phyloP scores from a whole-genome alignment of 2,113 vertebrate genomes.

The Podocnemis expansa region DNA sequence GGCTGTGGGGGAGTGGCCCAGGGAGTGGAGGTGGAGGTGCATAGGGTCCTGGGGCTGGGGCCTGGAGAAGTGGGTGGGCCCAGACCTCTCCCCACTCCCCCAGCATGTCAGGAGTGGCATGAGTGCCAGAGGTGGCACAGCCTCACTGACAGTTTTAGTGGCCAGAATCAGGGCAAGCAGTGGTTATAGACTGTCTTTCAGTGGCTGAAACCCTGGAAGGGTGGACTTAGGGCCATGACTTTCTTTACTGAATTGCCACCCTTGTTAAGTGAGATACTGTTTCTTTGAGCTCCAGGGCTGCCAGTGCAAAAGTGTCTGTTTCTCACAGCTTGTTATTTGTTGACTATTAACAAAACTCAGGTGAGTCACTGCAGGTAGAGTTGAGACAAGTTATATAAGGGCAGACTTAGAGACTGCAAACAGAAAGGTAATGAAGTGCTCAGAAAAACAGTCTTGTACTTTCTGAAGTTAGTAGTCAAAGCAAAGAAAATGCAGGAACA shows the following conservation, averaged over 20 bases:
- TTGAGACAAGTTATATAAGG: not conserved
- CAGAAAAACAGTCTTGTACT: fast-evolving
- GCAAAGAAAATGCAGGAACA: fast-evolving
- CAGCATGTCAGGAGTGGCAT: too few relatives aligned
- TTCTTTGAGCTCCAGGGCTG: not conserved
- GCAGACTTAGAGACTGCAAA: not conserved
- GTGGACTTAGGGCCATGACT: too few relatives aligned
- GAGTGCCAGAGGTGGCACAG: too few relatives aligned
- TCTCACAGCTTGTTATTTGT: not conserved
- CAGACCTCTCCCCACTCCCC: too few relatives aligned
- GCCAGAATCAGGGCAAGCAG: too few relatives aligned
- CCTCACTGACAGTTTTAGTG: too few relatives aligned
- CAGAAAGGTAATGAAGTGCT: not conserved
- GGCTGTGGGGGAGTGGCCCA: too few relatives aligned
- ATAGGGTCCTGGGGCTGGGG: too few relatives aligned
- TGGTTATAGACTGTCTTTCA: too few relatives aligned
- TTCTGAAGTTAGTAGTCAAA: not conserved
- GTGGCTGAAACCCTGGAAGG: too few relatives aligned
- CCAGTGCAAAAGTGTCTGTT: fast-evolving
- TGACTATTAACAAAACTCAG: fast-evolving
- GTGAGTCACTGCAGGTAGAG: fast-evolving
- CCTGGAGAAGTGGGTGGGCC: too few relatives aligned
- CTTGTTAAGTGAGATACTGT: not conserved
- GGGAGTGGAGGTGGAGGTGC: too few relatives aligned
- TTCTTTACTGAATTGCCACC: not conserved